Base-by-base conservation (phyloP, 2,797 vertebrate genomes). In the Pempheris klunzingeri region DNA sequence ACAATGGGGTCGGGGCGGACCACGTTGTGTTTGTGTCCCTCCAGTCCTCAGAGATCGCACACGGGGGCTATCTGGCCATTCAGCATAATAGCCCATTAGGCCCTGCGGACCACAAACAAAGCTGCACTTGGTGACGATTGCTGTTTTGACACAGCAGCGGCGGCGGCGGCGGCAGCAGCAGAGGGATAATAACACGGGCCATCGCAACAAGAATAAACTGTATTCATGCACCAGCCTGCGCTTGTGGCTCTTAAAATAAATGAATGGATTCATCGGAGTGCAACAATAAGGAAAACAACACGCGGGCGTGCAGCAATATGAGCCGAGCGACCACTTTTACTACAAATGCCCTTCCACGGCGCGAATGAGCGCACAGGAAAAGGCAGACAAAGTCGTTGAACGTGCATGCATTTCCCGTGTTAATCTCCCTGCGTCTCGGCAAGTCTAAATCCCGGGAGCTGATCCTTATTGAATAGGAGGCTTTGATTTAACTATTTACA, bases 21-120 rank as follows among this genome's bases (percentile, higher is more conserved):
- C 92, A 91, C 90, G 91, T 90, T 93, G 91, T 77, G 86, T 89
- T 84, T 84, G 85, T 85, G 80, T 73, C 43, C 46, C 43, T 54
- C 81, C 70, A 24, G 78, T 74, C 71, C 71, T 75, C 54, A 60
- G 75, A 73, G 77, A 55, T 28, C 43, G 53, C 47, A 60, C 62
- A 71, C 58, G 28, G 17, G 49, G 52, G 55, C 67, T 78, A 75
- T 84, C 58, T 83, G 83, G 66, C 81, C 80, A 64, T 58, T 79
- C 72, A 82, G 71, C 78, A 63, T 36, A 70, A 77, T 24, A 57
- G 69, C 78, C 71, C 76, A 84, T 83, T 61, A 89, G 88, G 86
- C 81, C 82, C 83, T 20, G 75, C 62, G 55, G 79, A 78, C 77
- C 76, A 78, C 77, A 81, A 74, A 84, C 80, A 86, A 80, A 79